Base-by-base conservation (phyloP, 2,113 vertebrate species). In the Raja brachyura region DNA sequence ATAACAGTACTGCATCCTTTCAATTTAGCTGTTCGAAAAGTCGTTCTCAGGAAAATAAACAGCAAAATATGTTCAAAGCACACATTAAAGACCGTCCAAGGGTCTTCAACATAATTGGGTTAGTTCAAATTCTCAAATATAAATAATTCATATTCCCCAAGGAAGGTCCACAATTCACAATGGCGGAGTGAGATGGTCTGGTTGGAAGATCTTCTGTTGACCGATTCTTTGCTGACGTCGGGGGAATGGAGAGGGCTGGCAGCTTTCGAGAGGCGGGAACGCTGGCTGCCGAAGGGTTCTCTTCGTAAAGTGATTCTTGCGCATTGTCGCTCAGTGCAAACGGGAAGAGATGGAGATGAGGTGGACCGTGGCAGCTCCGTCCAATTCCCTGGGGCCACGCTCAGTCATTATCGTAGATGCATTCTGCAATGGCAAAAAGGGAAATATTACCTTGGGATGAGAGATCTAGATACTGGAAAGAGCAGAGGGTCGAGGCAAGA, bases 321-420 rank as follows among this genome's bases (percentile, higher is more conserved):
- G 68, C 18, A 73, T 92, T 68, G 90, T 92, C 70, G 54, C 14
- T 25, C 66, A 73, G 90, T 31, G 39, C 68, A 92, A 25, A 14
- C 13, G 33, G 90, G 73, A 73, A 63, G 86, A 90, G 63, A 16
- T 39, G 33, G n/a, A 11, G 39, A 54, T 0, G 68, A 70, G 20
- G 31, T 90, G n/a, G 63, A 0, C 18, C 93, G 92, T 95, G 73
- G 93, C 93, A 63, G 94, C 93, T 94, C 93, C 93, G 75, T 75
- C 28, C 85, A 75, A 88, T 74, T 70, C 18, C 54, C 39, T 59
- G 88, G 93, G 77, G 0, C 81, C 93, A 75, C 0, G 28, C 73
- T 95, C 95, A 96, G 94, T 97, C 95, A 0, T 97, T 98, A 94
- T 97, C 97, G 86, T 97, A 98, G 96, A 97, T 96, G 54, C 95